Evolutionary conservation across 2,888 invertebrate genomes (phyloP).

Genomic region (Clistopyga incitator): DNA sequence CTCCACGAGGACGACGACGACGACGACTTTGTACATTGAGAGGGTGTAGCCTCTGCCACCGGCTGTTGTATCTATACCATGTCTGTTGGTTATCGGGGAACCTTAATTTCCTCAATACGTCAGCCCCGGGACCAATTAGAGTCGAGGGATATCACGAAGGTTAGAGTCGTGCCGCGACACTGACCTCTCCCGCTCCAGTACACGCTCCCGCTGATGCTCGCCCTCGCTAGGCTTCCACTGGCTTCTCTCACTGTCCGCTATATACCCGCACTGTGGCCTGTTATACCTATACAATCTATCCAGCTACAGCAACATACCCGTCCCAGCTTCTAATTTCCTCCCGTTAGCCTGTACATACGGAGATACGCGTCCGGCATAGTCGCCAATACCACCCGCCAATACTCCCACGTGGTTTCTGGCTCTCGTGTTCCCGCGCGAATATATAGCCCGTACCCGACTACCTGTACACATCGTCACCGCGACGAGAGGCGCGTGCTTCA

Average conservation of each 20-base stretch:
- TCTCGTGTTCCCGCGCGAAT: slow-evolving; percentile 25
- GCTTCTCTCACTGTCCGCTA: slow-evolving; percentile 33
- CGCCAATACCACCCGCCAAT: slow-evolving; percentile 48
- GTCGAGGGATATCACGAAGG: slow-evolving; percentile 74
- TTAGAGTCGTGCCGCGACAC: slow-evolving; percentile 74
- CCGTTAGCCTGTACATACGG: slow-evolving; percentile 73
- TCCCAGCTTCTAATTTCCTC: slow-evolving; percentile 80
- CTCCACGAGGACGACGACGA: slow-evolving; percentile 10
- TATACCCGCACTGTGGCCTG: background rate
- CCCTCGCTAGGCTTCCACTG: slow-evolving; percentile 70
- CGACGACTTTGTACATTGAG: slow-evolving; percentile 9
- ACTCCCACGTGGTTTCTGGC: slow-evolving; percentile 55
- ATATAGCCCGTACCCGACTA: slow-evolving; percentile 16
- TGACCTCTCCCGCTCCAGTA: slow-evolving; percentile 72
- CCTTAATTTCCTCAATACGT: slow-evolving; percentile 80
- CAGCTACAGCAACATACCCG: slow-evolving; percentile 43
- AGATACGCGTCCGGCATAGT: slow-evolving; percentile 65
- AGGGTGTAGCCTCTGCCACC: slow-evolving; percentile 46
- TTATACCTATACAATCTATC: slow-evolving; percentile 42
- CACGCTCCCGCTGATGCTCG: slow-evolving; percentile 54
- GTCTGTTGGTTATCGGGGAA: slow-evolving; percentile 71
- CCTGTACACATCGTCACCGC: slow-evolving; percentile 20
- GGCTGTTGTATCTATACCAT: slow-evolving; percentile 45
- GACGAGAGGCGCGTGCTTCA: slow-evolving; percentile 4
- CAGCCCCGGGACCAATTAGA: slow-evolving; percentile 79